Conservation (phyloP, 2,888 invertebrate species). For the Drosophila birchii region DNA sequence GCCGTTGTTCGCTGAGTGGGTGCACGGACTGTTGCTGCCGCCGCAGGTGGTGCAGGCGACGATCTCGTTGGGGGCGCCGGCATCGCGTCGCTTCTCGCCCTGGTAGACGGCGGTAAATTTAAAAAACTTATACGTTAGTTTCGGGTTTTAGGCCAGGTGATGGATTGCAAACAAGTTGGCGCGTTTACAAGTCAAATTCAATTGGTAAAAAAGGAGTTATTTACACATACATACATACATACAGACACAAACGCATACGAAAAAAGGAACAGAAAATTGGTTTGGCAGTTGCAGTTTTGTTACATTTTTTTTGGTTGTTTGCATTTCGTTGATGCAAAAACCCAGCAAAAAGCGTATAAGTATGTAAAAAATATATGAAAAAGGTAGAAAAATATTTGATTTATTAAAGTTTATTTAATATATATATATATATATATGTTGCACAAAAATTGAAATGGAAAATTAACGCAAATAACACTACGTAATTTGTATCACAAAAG, state of each 20-base stretch:
- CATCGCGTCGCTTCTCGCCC: constrained; percentile 94
- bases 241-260: constrained; percentile 49
- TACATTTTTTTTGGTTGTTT: constrained; percentile 54
- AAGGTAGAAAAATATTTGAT: constrained; percentile 58
- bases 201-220: constrained; percentile 52
- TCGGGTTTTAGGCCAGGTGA: constrained; percentile 11
- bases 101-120: constrained; percentile 85
- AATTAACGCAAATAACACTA: constrained; percentile 24
- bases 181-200: constrained; percentile 41
- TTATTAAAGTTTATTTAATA: constrained; percentile 51
- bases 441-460: constrained; percentile 25
- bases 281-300: constrained; percentile 59
- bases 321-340: constrained; percentile 60
- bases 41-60: constrained; percentile 93
- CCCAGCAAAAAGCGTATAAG: constrained; percentile 64
- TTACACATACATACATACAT: constrained; percentile 48
- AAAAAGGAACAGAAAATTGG: constrained; percentile 59
- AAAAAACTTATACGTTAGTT: constrained; percentile 73
- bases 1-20: constrained; percentile 94
- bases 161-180: constrained; percentile 32
- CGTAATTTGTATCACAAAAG: constrained; percentile 37
- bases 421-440: constrained; percentile 12
- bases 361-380: constrained; percentile 56
- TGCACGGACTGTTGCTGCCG: constrained; percentile 88
- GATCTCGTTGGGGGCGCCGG: constrained; percentile 91